These are phyloP conservation scores for Oryzias woworae DNA, from an alignment of 2,113 vertebrate species.

Conservation along the genomic window DNA sequence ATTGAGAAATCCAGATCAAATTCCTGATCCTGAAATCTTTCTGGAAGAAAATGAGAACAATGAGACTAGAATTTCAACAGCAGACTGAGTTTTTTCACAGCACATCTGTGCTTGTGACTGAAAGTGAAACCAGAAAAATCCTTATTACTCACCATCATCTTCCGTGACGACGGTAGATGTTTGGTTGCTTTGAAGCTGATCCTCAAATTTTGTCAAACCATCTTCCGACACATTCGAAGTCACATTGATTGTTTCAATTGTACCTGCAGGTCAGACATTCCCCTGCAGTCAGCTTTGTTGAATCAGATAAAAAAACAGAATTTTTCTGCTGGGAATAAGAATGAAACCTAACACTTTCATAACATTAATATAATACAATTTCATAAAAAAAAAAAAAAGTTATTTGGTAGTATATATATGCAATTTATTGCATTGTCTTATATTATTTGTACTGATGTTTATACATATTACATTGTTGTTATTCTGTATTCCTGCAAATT, in stretches of 20 bases:
- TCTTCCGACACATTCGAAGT: constrained; percentile 1
- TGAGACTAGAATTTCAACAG: background rate
- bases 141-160: constrained; percentile 44
- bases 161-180: constrained; percentile 19
- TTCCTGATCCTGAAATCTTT: constrained; percentile 58
- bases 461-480: no score
- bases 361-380: no score
- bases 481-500: no score
- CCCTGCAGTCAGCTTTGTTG: background rate
- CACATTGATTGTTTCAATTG: background rate
- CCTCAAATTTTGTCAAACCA: background rate
- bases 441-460: no score
- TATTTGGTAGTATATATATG: no score
- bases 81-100: no score
- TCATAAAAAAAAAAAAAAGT: no score
- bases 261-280: constrained; percentile 21
- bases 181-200: constrained; percentile 10
- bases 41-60: constrained; percentile 31
- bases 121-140: no score
- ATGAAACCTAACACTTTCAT: no score
- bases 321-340: background rate
- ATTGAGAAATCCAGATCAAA: accelerated
- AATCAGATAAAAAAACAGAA: background rate
- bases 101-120: no score
- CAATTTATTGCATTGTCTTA: no score